Evolutionary conservation across 2,888 invertebrate species (phyloP), one percentile per base, ranked within the genome.

Genomic region (Thymelicus sylvestris): DNA sequence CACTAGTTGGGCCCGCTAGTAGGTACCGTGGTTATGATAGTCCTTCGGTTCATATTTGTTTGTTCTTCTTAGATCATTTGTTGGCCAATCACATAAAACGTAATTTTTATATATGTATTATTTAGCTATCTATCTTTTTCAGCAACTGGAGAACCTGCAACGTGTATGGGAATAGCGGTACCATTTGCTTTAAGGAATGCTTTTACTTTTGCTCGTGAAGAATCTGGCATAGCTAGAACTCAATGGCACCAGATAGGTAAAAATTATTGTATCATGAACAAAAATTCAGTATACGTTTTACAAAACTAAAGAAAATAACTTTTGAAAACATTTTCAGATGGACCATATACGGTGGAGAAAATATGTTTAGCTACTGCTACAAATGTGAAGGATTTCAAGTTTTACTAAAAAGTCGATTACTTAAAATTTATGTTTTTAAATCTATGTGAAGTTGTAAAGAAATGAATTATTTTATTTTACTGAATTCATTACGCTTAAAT

Each of bases 141-240:
- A 94, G 94, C 89, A n/a, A 88, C 89, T 38, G 92, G 91, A 5
- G 95, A 94, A 75, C 94, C 94, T 2, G 88, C 94, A 0, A 81
- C 91, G 6, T 92, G 92, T 73, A 81, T 94, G 80, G 77, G 89
- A 0, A 79, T 93, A 7, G 83, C 85, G 0, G 83, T 92, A 0
- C 87, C 95, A 0, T 85, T 95, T 55, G 96, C 96, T 0, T 87
- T 96, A 61, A 89, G 95, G 52, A 87, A 95, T 72, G 96, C 96
- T 0, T 83, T 96, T 38, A 88, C 94, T 67, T 91, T 95, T 1
- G 95, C 96, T 0, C 89, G 96, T 78, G 79, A 76, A 6, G 95
- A 96, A 65, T 90, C 94, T n/a, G 95, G 95, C 39, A 81, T 92
- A 50, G 87, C 85, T 0, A 86, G 87, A 12, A 85, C 84, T 1